phyloP scores from a whole-genome alignment of 23 tunicate genomes.

The Trididemnum nubilum region DNA sequence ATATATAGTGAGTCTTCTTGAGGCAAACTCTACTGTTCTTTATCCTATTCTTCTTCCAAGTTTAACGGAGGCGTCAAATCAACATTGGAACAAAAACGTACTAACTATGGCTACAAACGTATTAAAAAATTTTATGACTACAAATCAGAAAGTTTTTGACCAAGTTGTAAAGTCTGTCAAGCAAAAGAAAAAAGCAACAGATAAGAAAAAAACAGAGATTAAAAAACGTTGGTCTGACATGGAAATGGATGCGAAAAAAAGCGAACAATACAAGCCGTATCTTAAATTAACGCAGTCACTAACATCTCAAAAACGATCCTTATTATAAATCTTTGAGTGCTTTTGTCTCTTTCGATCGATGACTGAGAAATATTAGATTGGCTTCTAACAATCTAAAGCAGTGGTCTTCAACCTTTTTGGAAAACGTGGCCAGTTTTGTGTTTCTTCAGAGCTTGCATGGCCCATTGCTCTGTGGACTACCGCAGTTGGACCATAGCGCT shows the following conservation, averaged over 20 bases:
- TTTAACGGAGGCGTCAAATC: slow-evolving; percentile 32
- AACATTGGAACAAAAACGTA: slow-evolving; percentile 66
- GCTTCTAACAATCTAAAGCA: too few species aligned
- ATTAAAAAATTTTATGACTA: slow-evolving; percentile 64
- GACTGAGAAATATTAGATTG: too few species aligned
- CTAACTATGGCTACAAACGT: slow-evolving; percentile 46
- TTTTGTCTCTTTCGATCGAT: too few species aligned
- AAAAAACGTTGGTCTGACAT: slow-evolving; percentile 1
- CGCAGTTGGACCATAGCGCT: too few species aligned
- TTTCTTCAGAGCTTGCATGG: too few species aligned
- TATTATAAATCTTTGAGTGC: too few species aligned
- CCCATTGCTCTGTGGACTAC: too few species aligned
- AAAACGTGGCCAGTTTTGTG: too few species aligned
- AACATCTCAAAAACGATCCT: background rate
- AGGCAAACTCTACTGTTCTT: slow-evolving; percentile 26
- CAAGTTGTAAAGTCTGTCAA: slow-evolving; percentile 22
- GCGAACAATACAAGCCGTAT: background rate
- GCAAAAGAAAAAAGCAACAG: slow-evolving; percentile 18
- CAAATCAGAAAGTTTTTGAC: slow-evolving; percentile 39
- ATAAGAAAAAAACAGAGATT: background rate
- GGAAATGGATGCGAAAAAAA: slow-evolving; percentile 3
- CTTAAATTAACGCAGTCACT: too few species aligned
- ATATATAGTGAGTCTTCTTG: slow-evolving; percentile 66
- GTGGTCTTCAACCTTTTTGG: too few species aligned
- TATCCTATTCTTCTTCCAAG: slow-evolving; percentile 43